Percentiles rank a stretch among this genome's conserved stretches.
Conservation (phyloP, 1,140 invertebrate species). For the Metaphire vulgaris region DNA sequence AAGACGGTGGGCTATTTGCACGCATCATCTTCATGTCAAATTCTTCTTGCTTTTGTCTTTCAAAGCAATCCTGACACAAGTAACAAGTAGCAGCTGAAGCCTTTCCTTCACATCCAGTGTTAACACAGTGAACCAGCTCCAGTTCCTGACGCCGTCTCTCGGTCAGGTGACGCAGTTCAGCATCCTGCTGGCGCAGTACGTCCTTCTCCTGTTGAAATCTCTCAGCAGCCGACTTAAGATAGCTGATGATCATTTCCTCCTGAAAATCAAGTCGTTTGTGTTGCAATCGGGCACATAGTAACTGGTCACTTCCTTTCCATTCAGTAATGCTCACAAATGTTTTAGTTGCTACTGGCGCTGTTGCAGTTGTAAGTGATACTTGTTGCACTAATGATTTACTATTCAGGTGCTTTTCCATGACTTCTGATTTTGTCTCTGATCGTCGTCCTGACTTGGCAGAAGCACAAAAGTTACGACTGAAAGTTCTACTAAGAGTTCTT, state of each 20-base stretch:
- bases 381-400: not conserved
- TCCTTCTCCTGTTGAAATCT: constrained; percentile 19
- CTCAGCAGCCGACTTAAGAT: constrained; percentile 45
- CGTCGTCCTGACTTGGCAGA: not conserved
- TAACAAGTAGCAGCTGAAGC: constrained; percentile 56
- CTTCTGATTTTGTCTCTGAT: not conserved
- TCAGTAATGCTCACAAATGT: not conserved
- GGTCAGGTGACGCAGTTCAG: not conserved
- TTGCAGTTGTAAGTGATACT: not conserved
- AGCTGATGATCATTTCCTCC: constrained; percentile 77
- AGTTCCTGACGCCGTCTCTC: constrained; percentile 1
- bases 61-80: constrained; percentile 48
- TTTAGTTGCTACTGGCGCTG: not conserved
- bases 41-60: constrained; percentile 37
- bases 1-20: constrained; percentile 7
- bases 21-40: constrained; percentile 32
- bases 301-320: constrained; percentile 33
- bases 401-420: not conserved
- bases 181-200: not conserved
- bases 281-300: constrained; percentile 63
- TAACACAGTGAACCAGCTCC: constrained; percentile 44
- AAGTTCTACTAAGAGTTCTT: not conserved
- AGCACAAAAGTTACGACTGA: not conserved
- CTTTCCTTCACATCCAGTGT: constrained; percentile 52
- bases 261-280: constrained; percentile 66